phyloP scores from a whole-genome alignment of 37 sponge, comb jelly and placozoan genomes.

The Haliclona indistincta region DNA sequence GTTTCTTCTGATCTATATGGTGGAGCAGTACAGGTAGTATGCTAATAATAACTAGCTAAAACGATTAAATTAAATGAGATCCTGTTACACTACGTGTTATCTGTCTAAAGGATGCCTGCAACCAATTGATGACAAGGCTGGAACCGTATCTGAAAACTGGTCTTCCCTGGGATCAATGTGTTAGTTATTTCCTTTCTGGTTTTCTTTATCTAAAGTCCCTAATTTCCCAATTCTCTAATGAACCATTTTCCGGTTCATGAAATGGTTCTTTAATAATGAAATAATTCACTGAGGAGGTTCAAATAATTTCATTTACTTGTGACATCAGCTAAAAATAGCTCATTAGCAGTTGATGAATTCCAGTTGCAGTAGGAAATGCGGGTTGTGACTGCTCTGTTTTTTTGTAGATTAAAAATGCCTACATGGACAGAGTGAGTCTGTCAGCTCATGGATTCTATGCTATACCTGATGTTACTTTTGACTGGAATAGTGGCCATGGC shows the following conservation, averaged over 20 bases:
- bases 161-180: constrained; percentile 79
- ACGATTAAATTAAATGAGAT: too few relatives aligned
- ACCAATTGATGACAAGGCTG: constrained; percentile 69
- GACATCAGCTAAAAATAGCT: too few relatives aligned
- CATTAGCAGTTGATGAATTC: too few relatives aligned
- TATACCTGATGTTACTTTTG: constrained; percentile 20
- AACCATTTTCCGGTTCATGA: too few relatives aligned
- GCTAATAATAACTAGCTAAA: too few relatives aligned
- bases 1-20: constrained; percentile 88
- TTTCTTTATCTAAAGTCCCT: too few relatives aligned
- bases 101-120: constrained; percentile 82
- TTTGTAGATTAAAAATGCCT: constrained; percentile 65
- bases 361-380: too few relatives aligned
- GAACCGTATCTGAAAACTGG: constrained; percentile 60
- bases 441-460: constrained; percentile 82
- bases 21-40: constrained; percentile 79
- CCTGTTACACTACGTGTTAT: too few relatives aligned
- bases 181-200: not conserved
- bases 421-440: constrained; percentile 68
- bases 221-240: too few relatives aligned
- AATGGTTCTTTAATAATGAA: too few relatives aligned
- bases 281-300: too few relatives aligned
- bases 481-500: constrained; percentile 68
- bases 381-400: too few relatives aligned
- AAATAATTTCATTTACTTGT: not conserved